Evolutionary conservation across 2,797 vertebrate genomes (phyloP), one percentile per base, ranked within the genome.

Genomic region (Iguana delicatissima): DNA sequence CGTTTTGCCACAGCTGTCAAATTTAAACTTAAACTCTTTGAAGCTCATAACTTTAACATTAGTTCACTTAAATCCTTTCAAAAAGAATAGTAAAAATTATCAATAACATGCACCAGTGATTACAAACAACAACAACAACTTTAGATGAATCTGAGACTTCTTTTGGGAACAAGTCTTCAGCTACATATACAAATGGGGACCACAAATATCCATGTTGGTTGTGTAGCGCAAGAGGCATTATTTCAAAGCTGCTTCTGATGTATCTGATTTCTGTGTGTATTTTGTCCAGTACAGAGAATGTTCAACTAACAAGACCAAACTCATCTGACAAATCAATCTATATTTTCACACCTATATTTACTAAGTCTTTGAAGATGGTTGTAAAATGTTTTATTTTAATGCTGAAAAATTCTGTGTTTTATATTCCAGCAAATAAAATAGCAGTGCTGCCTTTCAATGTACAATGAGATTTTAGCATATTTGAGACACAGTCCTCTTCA

Each of bases 401-500:
- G 22, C 7, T 76, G 74, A 13, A 92, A 46, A 89, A 29, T 93
- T 91, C 81, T 38, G 73, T 84, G 5, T 92, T 90, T 86, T 4
- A 0, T 29, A 90, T 67, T 89, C 84, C 90, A 91, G 62, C 81
- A 80, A 29, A 62, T 59, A 86, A 84, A 94, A 87, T 26, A 16
- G 8, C 84, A 91, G 24, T 86, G 22, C 73, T 93, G 52, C 12
- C 86, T 92, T 94, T 93, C 52, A 84, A 14, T 46, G 24, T 83
- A 62, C 38, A 92, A 55, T 4, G 85, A 4, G 83, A 50, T 92
- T 93, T 87, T 88, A 90, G 80, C n/a, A 88, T 67, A 89, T 88
- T 87, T 59, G 93, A 59, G 90, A 94, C 35, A 92, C 2, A 1
- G 18, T 80, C n/a, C 29, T 93, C 69, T 93, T 94, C 74, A 87